Base-by-base conservation (phyloP, 1,140 invertebrate genomes). In the Babylonia areolata region DNA sequence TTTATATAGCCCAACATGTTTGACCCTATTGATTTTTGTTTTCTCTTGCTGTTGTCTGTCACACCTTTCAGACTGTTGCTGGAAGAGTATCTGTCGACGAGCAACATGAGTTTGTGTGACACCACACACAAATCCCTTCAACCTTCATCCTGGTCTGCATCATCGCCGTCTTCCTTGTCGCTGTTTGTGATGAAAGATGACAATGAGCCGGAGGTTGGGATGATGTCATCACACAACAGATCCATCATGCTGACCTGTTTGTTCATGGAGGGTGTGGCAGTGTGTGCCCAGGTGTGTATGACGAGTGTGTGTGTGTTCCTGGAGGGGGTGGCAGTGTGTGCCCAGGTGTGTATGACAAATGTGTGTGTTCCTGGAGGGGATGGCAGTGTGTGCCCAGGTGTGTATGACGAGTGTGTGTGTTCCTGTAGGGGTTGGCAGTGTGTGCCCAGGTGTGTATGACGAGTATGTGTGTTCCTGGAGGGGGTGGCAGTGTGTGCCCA, bases 221-320 rank as follows among this genome's bases (percentile, higher is more conserved):
- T 73, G 64, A 77, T 88, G 17, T 79, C 81, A 15, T 86, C 87
- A 28, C 85, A 85, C 42, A 91, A 92, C 81, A 85, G 81, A 33
- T 90, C 91, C 81, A 92, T 90, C 40, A 58, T 92, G 31, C 88
- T 91, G 86, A 91, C 89, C 42, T 90, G 91, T 64, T 84, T 92
- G 23, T 90, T 87, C 54, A 46, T 92, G 82, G 92, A 92, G 86
- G 92, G 92, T 37, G 85, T 92, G 82, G 92, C 89, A 35, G 87
- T 84, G 31, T 92, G 92, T 87, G 86, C 91, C 35, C 89, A 92
- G 88, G 92, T 92, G 31, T n/a, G n/a, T n/a, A n/a, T n/a, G n/a
- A n/a, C n/a, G n/a, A n/a, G n/a, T n/a, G n/a, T n/a, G n/a, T n/a
- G n/a, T n/a, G n/a, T n/a, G n/a, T n/a, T n/a, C n/a, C n/a, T n/a